phyloP scores from a whole-genome alignment of 1,140 invertebrate species.

The Brachionus plicatilis region DNA sequence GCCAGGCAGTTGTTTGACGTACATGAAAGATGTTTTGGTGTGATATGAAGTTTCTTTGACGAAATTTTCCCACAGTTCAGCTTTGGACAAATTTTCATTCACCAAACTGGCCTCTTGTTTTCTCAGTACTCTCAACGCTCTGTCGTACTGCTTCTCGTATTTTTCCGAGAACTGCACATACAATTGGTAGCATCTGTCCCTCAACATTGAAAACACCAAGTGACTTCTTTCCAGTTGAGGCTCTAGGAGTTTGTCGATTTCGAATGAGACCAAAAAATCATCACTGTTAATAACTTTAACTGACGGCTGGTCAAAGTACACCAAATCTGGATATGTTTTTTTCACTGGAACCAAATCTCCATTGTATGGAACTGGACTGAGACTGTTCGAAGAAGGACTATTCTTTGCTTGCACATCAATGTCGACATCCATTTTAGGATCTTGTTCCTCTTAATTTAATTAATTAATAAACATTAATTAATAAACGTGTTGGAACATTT shows the following conservation, averaged over 20 bases:
- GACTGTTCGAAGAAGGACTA: background rate
- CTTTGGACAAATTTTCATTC: background rate
- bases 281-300: background rate
- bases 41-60: background rate
- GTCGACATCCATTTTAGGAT: background rate
- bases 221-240: background rate
- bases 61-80: background rate
- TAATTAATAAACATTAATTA: background rate
- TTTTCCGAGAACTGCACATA: background rate
- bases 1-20: background rate
- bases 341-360: background rate
- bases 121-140: background rate
- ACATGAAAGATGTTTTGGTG: background rate
- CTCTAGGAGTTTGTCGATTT: background rate
- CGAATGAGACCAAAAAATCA: background rate
- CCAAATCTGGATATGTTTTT: background rate
- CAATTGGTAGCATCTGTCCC: slow-evolving; percentile 1
- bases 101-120: background rate
- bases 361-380: background rate
- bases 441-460: background rate
- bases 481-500: too few relatives aligned
- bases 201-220: background rate
- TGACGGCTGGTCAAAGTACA: background rate
- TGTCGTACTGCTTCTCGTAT: slow-evolving; percentile 1
- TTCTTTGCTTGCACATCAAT: background rate